These are phyloP conservation scores for Deroptyus accipitrinus DNA, from an alignment of 2,113 vertebrate genomes.

Conservation along the genomic window DNA sequence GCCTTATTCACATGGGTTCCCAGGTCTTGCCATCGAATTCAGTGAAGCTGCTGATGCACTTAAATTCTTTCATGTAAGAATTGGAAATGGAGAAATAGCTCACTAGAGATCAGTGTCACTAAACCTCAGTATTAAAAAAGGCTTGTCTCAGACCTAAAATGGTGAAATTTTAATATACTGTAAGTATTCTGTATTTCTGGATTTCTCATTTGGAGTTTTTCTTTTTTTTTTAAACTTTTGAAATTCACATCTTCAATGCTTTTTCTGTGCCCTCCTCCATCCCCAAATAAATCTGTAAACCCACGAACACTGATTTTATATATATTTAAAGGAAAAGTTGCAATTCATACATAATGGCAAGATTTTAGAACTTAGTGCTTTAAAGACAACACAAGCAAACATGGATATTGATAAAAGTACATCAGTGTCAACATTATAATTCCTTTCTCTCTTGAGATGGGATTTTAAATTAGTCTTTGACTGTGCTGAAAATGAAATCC, in stretches of 20 bases:
- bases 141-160: not conserved
- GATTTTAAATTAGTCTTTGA: not conserved
- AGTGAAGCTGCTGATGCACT: not conserved
- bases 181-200: not conserved
- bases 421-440: not conserved
- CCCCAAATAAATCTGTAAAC: not conserved
- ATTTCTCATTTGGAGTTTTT: not conserved
- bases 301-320: not conserved
- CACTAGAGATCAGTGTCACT: not conserved
- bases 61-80: not conserved
- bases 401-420: not conserved
- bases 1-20: not conserved
- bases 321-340: not conserved
- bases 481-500: not conserved
- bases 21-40: not conserved
- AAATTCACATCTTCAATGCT: not conserved
- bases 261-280: not conserved
- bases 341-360: not conserved
- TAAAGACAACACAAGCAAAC: not conserved
- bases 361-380: not conserved
- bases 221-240: not conserved
- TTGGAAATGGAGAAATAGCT: not conserved
- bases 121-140: not conserved
- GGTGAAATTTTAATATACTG: not conserved
- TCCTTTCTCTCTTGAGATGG: not conserved